Evolutionary conservation across 2,888 invertebrate genomes (phyloP).

Genomic region (Euphydryas editha): DNA sequence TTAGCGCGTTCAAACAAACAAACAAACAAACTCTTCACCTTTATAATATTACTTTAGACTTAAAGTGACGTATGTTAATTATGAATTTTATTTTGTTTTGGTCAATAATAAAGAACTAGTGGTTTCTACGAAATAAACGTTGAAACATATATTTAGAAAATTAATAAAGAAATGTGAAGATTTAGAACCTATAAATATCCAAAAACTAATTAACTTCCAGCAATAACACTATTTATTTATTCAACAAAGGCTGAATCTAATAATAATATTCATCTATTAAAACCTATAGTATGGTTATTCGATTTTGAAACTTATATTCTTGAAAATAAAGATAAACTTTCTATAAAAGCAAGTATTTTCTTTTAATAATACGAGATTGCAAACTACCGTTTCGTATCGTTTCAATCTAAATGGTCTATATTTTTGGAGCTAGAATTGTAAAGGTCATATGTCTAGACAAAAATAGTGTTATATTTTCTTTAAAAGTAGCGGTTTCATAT

Average conservation of each 20-base stretch:
- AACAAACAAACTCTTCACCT: too few species aligned
- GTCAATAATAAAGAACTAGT: too few species aligned
- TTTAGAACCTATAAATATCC: neutral
- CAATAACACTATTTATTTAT: neutral
- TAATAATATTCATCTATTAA: conserved; percentile 5
- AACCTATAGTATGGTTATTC: neutral
- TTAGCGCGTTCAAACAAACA: too few species aligned
- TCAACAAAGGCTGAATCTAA: neutral
- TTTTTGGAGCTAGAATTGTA: conserved; percentile 6
- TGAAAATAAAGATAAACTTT: neutral
- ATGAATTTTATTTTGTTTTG: too few species aligned
- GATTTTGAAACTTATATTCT: neutral
- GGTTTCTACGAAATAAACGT: too few species aligned
- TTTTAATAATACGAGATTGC: neutral
- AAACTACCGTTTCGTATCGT: conserved; percentile 7
- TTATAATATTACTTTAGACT: too few species aligned
- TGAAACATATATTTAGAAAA: too few species aligned
- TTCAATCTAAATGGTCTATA: conserved; percentile 10
- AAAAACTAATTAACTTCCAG: neutral
- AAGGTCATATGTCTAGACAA: neutral
- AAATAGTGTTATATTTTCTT: conserved; percentile 8
- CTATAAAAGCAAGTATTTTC: neutral
- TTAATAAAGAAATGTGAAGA: too few species aligned
- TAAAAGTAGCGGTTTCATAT: neutral
- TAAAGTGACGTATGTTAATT: too few species aligned